Base-by-base conservation (phyloP, 1,140 invertebrate genomes). In the Anoplophora glabripennis region DNA sequence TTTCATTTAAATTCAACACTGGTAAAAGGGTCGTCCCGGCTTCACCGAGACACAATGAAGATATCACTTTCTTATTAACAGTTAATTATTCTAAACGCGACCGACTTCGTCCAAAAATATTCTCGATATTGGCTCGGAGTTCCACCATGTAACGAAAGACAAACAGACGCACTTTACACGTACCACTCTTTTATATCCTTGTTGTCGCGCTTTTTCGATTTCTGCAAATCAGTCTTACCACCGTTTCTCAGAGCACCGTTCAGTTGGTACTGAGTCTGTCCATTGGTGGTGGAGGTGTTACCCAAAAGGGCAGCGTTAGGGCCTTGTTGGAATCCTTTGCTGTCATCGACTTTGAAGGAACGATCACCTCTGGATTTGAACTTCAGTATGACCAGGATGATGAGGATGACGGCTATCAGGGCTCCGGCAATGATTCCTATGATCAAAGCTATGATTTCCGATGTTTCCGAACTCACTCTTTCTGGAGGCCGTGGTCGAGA, bases 161-260 rank as follows among this genome's bases (percentile, higher is more conserved):
- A 15, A 36, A 15, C 12, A 15, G 21, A 35, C 44, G 15, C 34
- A 36, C 48, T 54, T 66, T 86, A 93, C 75, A 94, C 92, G 75
- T 94, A 94, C 92, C 92, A 94, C 78, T 94, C 92, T 83, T 94
- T 94, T 63, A 94, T 88, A 75, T 93, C 90, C 83, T 92, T 92
- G 60, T 85, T 82, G 79, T 90, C 86, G 70, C 89, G 79, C 75
- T 89, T 89, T 75, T 89, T 88, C 61, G 83, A 79, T 69, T 84
- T 81, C 72, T 79, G 79, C 57, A 40, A 34, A 35, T 61, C 65
- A 58, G 65, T 64, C 40, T 69, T 71, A 48, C 71, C 71, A 14
- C 73, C 73, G 51, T 75, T 74, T 42, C 72, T 47, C 17, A 75
- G 51, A 11, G 72, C 70, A 21, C 73, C 71, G 35, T 78, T 77